Base-by-base conservation (phyloP, 2,888 invertebrate species). In the Leptarthrus brevirostris region DNA sequence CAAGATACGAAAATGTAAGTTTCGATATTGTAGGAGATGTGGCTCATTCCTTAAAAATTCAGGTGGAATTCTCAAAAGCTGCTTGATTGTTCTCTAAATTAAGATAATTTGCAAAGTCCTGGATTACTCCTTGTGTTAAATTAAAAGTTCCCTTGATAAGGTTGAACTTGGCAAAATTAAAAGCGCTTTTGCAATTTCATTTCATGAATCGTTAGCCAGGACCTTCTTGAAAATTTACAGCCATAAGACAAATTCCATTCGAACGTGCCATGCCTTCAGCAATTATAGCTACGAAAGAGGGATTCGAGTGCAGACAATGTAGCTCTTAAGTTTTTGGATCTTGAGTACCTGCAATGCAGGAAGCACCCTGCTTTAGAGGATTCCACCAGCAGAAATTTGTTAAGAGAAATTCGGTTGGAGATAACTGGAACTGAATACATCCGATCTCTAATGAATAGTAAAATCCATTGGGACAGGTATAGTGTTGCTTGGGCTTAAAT, bases 261-360 rank as follows among this genome's bases (percentile, higher is more conserved):
- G 64, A 64, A 64, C 64, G 64, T 64, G 64, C 64, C 47, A 24
- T 64, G 64, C 64, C 64, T 47, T 47, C 47, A 47, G 64, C 64
- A 64, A 64, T 64, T 64, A 64, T 64, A 64, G 22, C 20, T 24
- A 64, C 44, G 24, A 20, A 22, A 18, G 44, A 49, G 64, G 47
- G 64, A 64, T 64, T 47, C 24, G 44, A 64, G 47, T 64, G 64
- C 64, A 64, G 64, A 64, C 64, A 64, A 64, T 64, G 64, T 64
- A 64, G 64, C 64, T 64, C 64, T 64, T 47, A 64, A 64, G 64
- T 64, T 64, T 64, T 47, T 40, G 64, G 64, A 47, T 24, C 64
- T 47, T 44, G 64, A 64, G 44, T 64, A 64, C 64, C 64, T 64
- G 64, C 64, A 64, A 44, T 64, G 64, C 64, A 64, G 64, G 44